A percentile compares a stretch with the other conserved stretches of the same genome.
These are phyloP conservation scores for Procavia capensis DNA, from an alignment of 2,113 vertebrate species.

Conservation along the genomic window DNA sequence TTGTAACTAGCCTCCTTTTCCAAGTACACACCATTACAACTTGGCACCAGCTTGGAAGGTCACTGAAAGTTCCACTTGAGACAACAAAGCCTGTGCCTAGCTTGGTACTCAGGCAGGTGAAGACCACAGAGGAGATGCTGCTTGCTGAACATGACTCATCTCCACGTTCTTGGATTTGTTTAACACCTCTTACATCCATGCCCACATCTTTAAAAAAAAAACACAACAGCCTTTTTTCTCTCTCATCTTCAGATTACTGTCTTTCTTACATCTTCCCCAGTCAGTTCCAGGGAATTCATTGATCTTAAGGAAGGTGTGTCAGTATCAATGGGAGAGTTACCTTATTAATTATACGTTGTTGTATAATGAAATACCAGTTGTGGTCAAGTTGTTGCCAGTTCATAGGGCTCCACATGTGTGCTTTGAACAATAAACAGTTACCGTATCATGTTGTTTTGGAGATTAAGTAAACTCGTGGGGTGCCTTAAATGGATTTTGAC, in stretches of 20 bases:
- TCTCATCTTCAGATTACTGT: neutral
- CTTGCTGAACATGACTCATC: neutral
- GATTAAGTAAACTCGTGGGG: neutral
- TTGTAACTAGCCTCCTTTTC: neutral
- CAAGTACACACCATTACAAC: neutral
- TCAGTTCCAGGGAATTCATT: neutral
- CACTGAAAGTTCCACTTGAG: neutral
- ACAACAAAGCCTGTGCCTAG: neutral
- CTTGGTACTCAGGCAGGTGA: neutral
- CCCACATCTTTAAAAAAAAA: neutral
- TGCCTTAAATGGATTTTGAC: neutral
- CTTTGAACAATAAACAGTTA: neutral
- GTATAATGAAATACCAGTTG: neutral
- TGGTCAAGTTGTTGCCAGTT: too few species aligned
- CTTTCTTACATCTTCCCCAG: neutral
- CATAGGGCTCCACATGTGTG: too few species aligned
- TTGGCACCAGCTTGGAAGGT: neutral
- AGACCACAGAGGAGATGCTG: neutral
- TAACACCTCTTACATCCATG: neutral
- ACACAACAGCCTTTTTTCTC: neutral
- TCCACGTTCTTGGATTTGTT: neutral
- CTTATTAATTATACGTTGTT: slow-evolving; percentile 20
- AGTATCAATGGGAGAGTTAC: slow-evolving; percentile 66
- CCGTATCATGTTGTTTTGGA: neutral
- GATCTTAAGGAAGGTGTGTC: slow-evolving; percentile 10